Evolutionary conservation across 2,113 vertebrate species (phyloP).

Genomic region (Peromyscus maniculatus): DNA sequence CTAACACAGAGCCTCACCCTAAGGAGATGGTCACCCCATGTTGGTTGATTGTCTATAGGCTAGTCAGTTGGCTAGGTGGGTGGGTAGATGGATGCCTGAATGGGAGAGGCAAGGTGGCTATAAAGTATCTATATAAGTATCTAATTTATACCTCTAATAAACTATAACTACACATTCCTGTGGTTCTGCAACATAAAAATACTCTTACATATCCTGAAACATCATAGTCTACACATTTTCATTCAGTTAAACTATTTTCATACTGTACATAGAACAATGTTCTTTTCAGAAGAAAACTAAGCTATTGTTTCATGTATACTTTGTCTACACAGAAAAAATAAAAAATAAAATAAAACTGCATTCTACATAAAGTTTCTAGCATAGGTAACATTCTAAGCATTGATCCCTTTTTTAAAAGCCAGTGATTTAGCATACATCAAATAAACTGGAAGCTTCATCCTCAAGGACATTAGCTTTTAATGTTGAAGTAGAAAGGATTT

Average conservation of each 20-base stretch:
- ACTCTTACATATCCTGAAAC: not conserved
- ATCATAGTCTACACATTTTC: not conserved
- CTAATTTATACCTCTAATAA: not conserved
- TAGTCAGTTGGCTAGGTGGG: not conserved
- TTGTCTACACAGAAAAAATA: not conserved
- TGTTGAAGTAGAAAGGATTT: not conserved
- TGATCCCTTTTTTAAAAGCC: not conserved
- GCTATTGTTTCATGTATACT: not conserved
- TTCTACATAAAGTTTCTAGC: not conserved
- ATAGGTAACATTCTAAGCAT: not conserved
- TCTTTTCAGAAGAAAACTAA: conserved; percentile 23
- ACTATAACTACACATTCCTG: not conserved
- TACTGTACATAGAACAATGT: not conserved
- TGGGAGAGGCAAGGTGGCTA: not conserved
- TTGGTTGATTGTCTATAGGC: not conserved
- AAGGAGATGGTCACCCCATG: not conserved
- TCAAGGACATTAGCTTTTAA: not conserved
- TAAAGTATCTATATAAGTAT: not conserved
- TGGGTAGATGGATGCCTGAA: not conserved
- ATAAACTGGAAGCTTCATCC: not conserved
- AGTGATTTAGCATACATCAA: not conserved
- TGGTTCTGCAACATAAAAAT: not conserved
- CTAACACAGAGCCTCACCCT: not conserved
- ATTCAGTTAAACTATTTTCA: not conserved
- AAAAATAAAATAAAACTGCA: not conserved